Percentiles rank a stretch among this genome's conserved stretches.
phyloP scores from a whole-genome alignment of 2,113 vertebrate species.

The Piaya cayana region DNA sequence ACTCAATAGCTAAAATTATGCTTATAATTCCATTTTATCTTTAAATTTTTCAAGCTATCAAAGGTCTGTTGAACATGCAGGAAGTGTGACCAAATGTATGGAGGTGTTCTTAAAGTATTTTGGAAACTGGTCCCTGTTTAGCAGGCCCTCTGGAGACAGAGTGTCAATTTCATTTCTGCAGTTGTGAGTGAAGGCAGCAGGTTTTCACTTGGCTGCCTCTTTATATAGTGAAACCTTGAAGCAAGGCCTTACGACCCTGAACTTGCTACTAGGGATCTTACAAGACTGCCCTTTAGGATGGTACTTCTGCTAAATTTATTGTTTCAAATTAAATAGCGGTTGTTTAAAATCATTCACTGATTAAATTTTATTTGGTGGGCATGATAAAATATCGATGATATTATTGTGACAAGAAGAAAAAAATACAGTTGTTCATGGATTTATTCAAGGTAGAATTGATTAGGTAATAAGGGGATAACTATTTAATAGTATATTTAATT shows the following conservation, averaged over 20 bases:
- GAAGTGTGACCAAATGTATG: not conserved
- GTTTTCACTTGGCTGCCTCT: conserved; percentile 61
- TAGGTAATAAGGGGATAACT: not conserved
- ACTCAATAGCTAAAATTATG: not conserved
- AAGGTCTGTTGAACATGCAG: not conserved
- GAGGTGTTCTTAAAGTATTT: not conserved
- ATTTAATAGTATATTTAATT: not conserved
- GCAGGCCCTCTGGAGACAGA: not conserved
- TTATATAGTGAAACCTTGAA: not conserved
- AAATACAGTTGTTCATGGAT: not conserved
- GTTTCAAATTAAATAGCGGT: not conserved
- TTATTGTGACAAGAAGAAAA: not conserved
- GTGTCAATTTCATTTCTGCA: conserved; percentile 72
- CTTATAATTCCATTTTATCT: not conserved
- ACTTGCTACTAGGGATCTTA: not conserved
- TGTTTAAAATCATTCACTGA: not conserved
- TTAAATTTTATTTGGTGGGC: not conserved
- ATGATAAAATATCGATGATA: not conserved
- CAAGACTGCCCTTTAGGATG: not conserved
- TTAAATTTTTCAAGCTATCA: not conserved
- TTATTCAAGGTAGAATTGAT: not conserved
- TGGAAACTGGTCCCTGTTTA: not conserved
- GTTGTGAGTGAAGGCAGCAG: conserved; percentile 77
- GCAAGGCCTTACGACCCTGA: not conserved
- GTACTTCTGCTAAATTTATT: not conserved